Evolutionary conservation across 2,113 vertebrate genomes (phyloP), one percentile per base, ranked within the genome.

Genomic region (Megaleporinus macrocephalus): DNA sequence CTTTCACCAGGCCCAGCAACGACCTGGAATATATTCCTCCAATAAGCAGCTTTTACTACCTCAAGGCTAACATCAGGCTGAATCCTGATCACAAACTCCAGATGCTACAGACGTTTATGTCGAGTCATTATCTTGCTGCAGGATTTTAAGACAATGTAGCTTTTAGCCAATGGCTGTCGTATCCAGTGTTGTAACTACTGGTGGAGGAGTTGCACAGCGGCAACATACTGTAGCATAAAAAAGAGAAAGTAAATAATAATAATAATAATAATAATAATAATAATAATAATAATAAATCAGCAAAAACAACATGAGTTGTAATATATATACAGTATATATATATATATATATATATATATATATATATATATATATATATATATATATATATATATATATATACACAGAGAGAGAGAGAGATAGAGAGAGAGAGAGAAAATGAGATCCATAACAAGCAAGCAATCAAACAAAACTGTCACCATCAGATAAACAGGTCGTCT

Each of bases 11-110:
- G 61, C 61, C 68, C 36, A 72, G 70, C 49, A 68, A 68, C 29
- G 33, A 83, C 82, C 72, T 79, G 26, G 74, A 82, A 85, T 79
- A 79, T 76, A 77, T 84, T 80, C 47, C 27, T 62, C 49, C 65
- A 79, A 76, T 79, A 79, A 70, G 70, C 57, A 63, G 73, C 55
- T 81, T 79, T 82, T 82, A 79, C 66, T 77, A 79, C 80, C 41
- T 79, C 41, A 78, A 81, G 61, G 49, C 27, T 66, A 73, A 61
- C 79, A 77, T 65, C 78, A 82, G 66, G 27, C 79, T 57, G 6
- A 62, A 73, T 73, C 59, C 49, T 59, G 74, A 78, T 85, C 72
- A 62, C 63, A 80, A 82, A 59, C 29, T 75, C 71, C 80, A 78
- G 79, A 69, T 77, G 20, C 65, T 78, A 36, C 20, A 44, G 71